Conservation (phyloP, 2,888 invertebrate species). For the Lissonota sp. region DNA sequence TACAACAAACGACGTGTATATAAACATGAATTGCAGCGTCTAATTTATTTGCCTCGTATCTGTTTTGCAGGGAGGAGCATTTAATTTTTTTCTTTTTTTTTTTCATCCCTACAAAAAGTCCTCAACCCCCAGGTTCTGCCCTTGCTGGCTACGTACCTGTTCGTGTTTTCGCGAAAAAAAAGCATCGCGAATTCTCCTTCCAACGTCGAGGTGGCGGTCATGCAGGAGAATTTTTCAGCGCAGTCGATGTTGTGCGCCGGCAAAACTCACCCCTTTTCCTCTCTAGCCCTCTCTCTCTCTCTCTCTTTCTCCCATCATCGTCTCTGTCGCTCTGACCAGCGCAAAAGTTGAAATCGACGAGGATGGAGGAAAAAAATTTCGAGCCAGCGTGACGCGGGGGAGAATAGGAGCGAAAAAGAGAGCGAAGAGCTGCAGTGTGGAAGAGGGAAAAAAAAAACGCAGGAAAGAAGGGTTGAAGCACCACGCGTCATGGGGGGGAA, state of each 20-base stretch:
- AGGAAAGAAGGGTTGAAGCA: conserved; percentile 27
- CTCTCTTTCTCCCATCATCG: too few relatives aligned
- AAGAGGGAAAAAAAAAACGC: conserved; percentile 29
- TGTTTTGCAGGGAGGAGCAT: not conserved
- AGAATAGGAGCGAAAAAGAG: conserved; percentile 45
- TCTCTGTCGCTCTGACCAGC: conserved; percentile 39
- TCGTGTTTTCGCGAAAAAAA: conserved; percentile 68
- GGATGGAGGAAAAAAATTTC: conserved; percentile 47
- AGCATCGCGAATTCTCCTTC: conserved; percentile 18
- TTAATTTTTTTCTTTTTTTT: conserved; percentile 26
- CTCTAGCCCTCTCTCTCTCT: conserved; percentile 9
- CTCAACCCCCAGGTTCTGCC: conserved; percentile 3
- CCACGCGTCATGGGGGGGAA: conserved; percentile 32
- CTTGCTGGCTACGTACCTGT: conserved; percentile 70
- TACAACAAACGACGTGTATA: conserved; percentile 18
- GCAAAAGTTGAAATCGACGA: conserved; percentile 54
- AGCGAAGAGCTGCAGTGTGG: conserved; percentile 24
- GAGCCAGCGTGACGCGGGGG: conserved; percentile 59
- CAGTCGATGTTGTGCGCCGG: conserved; percentile 42
- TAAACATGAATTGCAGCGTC: conserved; percentile 43
- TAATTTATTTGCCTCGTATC: conserved; percentile 5
- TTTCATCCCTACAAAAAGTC: not conserved
- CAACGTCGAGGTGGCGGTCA: conserved; percentile 53
- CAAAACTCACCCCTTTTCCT: conserved; percentile 20
- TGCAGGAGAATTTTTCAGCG: conserved; percentile 32